Evolutionary conservation across 2,113 vertebrate species (phyloP).

Genomic region (Regulus satrapa): DNA sequence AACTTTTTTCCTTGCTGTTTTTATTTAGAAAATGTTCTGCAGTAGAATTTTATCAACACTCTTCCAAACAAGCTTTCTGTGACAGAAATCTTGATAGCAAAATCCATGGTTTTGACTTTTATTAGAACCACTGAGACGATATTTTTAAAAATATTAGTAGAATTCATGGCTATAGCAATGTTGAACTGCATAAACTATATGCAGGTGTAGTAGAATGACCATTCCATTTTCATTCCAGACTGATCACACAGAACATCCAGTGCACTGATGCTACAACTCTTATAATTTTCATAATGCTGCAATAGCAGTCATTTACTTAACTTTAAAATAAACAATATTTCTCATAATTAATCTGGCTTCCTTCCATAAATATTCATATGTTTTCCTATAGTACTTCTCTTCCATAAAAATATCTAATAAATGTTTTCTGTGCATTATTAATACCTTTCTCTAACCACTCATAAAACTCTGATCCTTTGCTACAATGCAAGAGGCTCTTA

Average conservation of each 20-base stretch:
- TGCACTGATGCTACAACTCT: constrained; percentile 20
- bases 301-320: constrained; percentile 49
- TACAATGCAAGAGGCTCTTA: constrained; percentile 52
- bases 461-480: constrained; percentile 71
- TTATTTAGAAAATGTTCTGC: constrained; percentile 74
- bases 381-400: constrained; percentile 65
- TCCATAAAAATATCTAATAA: constrained; percentile 81
- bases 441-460: constrained; percentile 66
- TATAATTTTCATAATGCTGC: constrained; percentile 21
- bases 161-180: constrained; percentile 60
- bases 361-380: constrained; percentile 75
- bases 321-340: constrained; percentile 70
- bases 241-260: not conserved
- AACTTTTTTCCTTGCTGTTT: constrained; percentile 64
- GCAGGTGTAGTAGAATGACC: constrained; percentile 27
- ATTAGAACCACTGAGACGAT: constrained; percentile 66
- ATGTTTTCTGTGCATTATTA: constrained; percentile 77
- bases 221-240: constrained; percentile 43
- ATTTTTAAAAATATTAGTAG: constrained; percentile 56
- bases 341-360: constrained; percentile 67
- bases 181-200: constrained; percentile 32
- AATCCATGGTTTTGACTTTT: constrained; percentile 55
- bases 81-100: constrained; percentile 74
- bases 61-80: constrained; percentile 72
- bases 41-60: constrained; percentile 72